These are phyloP conservation scores for Dinothrombium tinctorium DNA, from an alignment of 1,140 invertebrate genomes.

Conservation along the genomic window DNA sequence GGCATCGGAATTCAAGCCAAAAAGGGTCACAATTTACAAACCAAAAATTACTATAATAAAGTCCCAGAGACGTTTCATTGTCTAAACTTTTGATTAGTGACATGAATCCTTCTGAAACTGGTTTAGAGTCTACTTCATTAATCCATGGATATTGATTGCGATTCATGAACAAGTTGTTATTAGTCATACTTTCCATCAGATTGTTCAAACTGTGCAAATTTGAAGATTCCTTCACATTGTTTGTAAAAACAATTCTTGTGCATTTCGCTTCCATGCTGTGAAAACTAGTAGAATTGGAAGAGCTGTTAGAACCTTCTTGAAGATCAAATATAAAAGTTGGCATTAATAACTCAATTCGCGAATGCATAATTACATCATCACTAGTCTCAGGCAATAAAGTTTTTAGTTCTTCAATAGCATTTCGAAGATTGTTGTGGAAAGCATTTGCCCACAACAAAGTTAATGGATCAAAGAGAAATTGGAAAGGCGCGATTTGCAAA, in stretches of 20 bases:
- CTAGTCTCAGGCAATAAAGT: constrained; percentile 4
- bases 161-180: constrained; percentile 3
- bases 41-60: constrained; percentile 6
- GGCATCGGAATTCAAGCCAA: constrained; percentile 6
- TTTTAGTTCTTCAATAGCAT: constrained; percentile 30
- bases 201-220: constrained; percentile 5
- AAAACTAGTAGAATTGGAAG: background rate
- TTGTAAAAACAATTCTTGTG: constrained; percentile 2
- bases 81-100: background rate
- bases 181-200: constrained; percentile 1
- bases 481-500: constrained; percentile 63
- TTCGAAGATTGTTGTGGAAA: constrained; percentile 62
- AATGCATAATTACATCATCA: background rate
- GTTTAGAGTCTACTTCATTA: background rate
- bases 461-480: constrained; percentile 53
- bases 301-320: background rate
- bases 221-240: constrained; percentile 1
- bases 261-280: constrained; percentile 3
- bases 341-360: constrained; percentile 9
- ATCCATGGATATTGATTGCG: constrained; percentile 8
- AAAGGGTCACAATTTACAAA: constrained; percentile 8
- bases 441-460: constrained; percentile 78
- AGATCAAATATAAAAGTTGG: constrained; percentile 7
- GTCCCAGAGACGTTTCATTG: background rate
- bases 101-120: constrained; percentile 4